phyloP scores from a whole-genome alignment of 2,888 invertebrate genomes.

The Acholoe squamosa region DNA sequence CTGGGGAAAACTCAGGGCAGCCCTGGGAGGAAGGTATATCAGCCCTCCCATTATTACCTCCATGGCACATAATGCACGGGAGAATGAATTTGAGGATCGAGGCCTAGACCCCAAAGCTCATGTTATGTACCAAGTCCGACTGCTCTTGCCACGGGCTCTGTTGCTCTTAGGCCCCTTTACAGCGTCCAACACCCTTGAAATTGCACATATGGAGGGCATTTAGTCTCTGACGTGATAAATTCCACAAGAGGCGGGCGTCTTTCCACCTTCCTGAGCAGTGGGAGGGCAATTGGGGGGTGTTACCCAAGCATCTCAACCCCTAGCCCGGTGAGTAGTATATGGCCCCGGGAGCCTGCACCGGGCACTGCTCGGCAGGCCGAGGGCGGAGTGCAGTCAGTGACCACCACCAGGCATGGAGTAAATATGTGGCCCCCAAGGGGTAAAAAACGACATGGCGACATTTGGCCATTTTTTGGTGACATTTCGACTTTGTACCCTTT shows the following conservation, averaged over 20 bases:
- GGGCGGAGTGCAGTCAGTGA: neutral
- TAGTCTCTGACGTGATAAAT: slow-evolving; percentile 35
- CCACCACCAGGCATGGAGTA: neutral
- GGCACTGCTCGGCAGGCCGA: neutral
- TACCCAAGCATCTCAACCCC: neutral
- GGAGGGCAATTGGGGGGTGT: neutral
- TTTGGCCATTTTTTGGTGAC: too few relatives aligned
- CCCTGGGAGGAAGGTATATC: too few relatives aligned
- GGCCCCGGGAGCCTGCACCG: neutral
- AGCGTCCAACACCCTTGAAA: neutral
- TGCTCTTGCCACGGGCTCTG: neutral
- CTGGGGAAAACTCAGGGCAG: too few relatives aligned
- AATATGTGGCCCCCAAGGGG: too few relatives aligned
- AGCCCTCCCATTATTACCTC: too few relatives aligned
- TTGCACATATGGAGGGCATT: slow-evolving; percentile 26
- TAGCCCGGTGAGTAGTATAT: neutral
- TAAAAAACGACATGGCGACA: too few relatives aligned
- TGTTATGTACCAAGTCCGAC: neutral
- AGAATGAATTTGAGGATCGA: too few relatives aligned
- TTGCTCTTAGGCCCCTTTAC: neutral
- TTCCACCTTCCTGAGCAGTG: neutral
- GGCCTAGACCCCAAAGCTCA: neutral
- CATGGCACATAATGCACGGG: too few relatives aligned
- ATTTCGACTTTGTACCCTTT: too few relatives aligned
- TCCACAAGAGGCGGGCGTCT: slow-evolving; percentile 3